Evolutionary conservation across 2,797 vertebrate species (phyloP).

Genomic region (Mus caroli): DNA sequence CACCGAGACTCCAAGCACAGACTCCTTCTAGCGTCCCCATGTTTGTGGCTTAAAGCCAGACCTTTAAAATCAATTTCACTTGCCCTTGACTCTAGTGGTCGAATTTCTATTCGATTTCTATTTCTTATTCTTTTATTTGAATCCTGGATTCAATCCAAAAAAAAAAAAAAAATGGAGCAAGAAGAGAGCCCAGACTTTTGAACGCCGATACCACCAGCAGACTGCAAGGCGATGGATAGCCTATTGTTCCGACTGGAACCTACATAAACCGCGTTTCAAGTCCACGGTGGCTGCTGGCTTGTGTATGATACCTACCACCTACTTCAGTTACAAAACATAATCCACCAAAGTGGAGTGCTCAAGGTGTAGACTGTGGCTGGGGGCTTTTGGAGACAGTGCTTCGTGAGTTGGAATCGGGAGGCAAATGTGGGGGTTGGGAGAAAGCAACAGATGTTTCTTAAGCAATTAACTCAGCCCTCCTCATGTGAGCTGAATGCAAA

Average conservation of each 20-base stretch:
- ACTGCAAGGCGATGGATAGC: neutral
- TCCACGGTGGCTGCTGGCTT: neutral
- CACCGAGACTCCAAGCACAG: conserved; percentile 5
- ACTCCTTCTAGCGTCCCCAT: conserved; percentile 60
- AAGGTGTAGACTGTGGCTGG: neutral
- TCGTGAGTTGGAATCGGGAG: neutral
- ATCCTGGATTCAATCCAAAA: conserved; percentile 67
- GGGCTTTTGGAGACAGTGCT: neutral
- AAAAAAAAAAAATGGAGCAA: conserved; percentile 21
- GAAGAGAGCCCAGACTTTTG: conserved; percentile 20
- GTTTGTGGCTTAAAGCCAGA: conserved; percentile 76
- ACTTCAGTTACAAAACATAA: neutral
- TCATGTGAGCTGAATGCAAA: neutral
- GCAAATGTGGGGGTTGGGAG: neutral
- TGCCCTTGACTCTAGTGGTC: conserved; percentile 78
- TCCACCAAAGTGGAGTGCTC: neutral
- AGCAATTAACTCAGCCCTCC: neutral
- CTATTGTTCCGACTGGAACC: neutral
- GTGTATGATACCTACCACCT: neutral
- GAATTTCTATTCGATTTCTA: conserved; percentile 80
- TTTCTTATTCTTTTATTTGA: conserved; percentile 75
- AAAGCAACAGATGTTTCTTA: neutral
- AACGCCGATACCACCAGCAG: neutral
- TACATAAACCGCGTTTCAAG: too few relatives aligned
- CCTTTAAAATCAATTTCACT: conserved; percentile 81